Evolutionary conservation across 2,888 invertebrate species (phyloP).

Genomic region (Hydriomena furcata): DNA sequence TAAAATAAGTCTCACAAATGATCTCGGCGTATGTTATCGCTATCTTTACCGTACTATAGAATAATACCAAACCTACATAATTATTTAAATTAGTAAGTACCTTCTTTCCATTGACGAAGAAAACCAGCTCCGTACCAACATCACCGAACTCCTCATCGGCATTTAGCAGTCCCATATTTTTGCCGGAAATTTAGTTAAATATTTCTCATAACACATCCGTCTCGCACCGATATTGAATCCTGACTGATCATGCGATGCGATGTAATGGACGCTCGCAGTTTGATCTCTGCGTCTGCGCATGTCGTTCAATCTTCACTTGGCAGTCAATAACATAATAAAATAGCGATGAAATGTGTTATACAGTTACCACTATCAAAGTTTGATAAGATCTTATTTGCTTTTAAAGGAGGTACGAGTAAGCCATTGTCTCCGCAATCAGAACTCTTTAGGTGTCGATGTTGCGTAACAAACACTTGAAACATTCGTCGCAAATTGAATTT

Average conservation of each 20-base stretch:
- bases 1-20: neutral
- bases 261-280: neutral
- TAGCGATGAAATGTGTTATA: neutral
- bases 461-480: too few relatives aligned
- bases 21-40: conserved; percentile 5
- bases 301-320: neutral
- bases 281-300: conserved; percentile 7
- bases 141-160: conserved; percentile 59
- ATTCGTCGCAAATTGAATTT: too few relatives aligned
- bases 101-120: conserved; percentile 80
- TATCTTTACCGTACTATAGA: neutral
- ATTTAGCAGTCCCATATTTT: conserved; percentile 65
- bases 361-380: too few relatives aligned
- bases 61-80: too few relatives aligned
- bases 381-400: conserved; percentile 8
- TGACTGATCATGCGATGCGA: conserved; percentile 39
- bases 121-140: conserved; percentile 62
- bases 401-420: too few relatives aligned
- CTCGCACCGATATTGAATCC: conserved; percentile 26
- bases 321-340: conserved; percentile 1
- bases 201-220: conserved; percentile 37
- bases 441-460: too few relatives aligned
- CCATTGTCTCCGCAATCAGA: too few relatives aligned
- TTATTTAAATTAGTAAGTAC: too few relatives aligned
- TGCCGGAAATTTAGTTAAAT: conserved; percentile 23